phyloP scores from a whole-genome alignment of 2,888 invertebrate genomes.

The Syritta pipiens region DNA sequence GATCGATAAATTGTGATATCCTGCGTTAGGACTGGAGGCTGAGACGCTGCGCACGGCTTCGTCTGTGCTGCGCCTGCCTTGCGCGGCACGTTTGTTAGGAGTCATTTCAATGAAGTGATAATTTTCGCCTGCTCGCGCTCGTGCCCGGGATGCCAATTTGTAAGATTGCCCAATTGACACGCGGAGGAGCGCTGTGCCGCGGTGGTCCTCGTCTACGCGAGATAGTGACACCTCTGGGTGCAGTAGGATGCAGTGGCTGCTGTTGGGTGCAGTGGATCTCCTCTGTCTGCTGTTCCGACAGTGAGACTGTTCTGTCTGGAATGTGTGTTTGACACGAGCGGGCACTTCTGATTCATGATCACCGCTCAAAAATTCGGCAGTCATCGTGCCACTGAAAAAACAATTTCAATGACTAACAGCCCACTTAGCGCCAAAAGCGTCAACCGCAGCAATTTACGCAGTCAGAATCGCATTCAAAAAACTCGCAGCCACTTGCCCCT shows the following conservation, averaged over 20 bases:
- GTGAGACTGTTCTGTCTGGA: too few relatives aligned
- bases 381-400: neutral
- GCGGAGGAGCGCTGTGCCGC: conserved; percentile 43
- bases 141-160: conserved; percentile 73
- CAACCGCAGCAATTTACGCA: conserved; percentile 48
- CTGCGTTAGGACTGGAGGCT: conserved; percentile 42
- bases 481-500: conserved; percentile 1
- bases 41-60: conserved; percentile 24
- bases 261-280: neutral
- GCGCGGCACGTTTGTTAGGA: conserved; percentile 70
- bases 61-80: conserved; percentile 10
- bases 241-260: neutral
- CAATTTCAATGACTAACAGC: conserved; percentile 43
- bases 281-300: too few relatives aligned
- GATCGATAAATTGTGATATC: conserved; percentile 61
- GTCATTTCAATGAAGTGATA: conserved; percentile 78
- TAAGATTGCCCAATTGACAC: conserved; percentile 76
- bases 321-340: too few relatives aligned
- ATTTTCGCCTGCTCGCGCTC: conserved; percentile 72
- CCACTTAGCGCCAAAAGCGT: conserved; percentile 45
- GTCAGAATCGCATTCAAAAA: conserved; percentile 54
- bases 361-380: too few relatives aligned
- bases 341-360: too few relatives aligned
- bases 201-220: conserved; percentile 67
- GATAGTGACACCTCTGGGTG: conserved; percentile 71